A percentile compares a stretch with the other conserved stretches of the same genome.
Evolutionary conservation across 2,113 vertebrate genomes (phyloP).

Genomic region (Takifugu flavidus): DNA sequence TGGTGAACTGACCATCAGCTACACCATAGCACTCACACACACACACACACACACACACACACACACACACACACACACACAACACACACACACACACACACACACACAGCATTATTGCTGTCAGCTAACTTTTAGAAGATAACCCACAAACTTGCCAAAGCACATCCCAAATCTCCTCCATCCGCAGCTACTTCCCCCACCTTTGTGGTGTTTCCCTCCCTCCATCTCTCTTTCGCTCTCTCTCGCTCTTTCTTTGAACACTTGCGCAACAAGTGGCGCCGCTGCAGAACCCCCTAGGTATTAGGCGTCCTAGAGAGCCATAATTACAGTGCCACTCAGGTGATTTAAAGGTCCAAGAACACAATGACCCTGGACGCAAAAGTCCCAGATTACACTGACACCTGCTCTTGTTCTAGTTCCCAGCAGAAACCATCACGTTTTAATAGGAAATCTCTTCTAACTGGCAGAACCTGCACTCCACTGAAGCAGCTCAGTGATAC

Average conservation of each 20-base stretch:
- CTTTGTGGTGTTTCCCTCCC: neutral
- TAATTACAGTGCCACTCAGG: slow-evolving; percentile 71
- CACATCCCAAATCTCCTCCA: slow-evolving; percentile 43
- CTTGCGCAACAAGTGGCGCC: slow-evolving; percentile 76
- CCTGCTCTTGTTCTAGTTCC: slow-evolving; percentile 26
- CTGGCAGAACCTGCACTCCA: too few species aligned
- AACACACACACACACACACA: slow-evolving; percentile 17
- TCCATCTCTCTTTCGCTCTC: slow-evolving; percentile 18
- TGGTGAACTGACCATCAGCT: too few species aligned
- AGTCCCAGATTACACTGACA: slow-evolving; percentile 37
- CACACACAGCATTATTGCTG: slow-evolving; percentile 34
- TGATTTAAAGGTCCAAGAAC: slow-evolving; percentile 68
- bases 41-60: slow-evolving; percentile 15
- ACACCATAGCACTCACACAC: slow-evolving; percentile 10
- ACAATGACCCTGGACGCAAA: slow-evolving; percentile 66
- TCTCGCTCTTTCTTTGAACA: slow-evolving; percentile 40
- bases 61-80: slow-evolving; percentile 12
- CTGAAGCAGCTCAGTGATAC: too few species aligned
- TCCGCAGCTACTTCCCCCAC: slow-evolving; percentile 1
- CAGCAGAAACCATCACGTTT: neutral
- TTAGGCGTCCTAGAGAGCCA: slow-evolving; percentile 67
- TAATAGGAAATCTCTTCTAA: neutral
- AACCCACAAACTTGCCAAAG: slow-evolving; percentile 68
- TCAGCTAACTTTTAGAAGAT: slow-evolving; percentile 69
- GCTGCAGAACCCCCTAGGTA: slow-evolving; percentile 66